Conservation (phyloP, 2,797 vertebrate genomes). For the Sparidentex hasta region DNA sequence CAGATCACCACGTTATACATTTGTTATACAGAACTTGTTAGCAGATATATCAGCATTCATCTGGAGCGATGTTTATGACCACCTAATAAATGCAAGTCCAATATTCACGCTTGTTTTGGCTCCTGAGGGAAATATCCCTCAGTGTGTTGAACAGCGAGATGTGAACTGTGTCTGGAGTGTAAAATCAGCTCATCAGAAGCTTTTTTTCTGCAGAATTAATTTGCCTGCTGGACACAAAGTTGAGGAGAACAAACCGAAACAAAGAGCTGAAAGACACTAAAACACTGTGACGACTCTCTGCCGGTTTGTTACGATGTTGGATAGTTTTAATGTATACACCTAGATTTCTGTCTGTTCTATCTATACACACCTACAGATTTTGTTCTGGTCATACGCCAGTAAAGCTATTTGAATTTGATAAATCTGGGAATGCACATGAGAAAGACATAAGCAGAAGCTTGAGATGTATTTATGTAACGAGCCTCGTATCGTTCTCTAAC, state of each 20-base stretch:
- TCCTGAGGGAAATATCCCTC: neutral
- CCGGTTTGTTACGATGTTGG: too few species aligned
- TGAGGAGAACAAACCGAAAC: neutral
- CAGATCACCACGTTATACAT: too few species aligned
- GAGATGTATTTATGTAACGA: too few species aligned
- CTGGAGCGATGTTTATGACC: neutral
- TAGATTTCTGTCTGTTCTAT: too few species aligned
- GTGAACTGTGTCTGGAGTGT: neutral
- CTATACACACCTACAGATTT: too few species aligned
- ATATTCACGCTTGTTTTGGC: neutral
- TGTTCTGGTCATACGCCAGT: too few species aligned
- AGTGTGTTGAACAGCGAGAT: neutral
- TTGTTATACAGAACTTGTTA: neutral
- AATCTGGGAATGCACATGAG: too few species aligned
- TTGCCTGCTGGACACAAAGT: neutral
- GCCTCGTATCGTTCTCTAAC: too few species aligned
- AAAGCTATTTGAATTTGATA: too few species aligned
- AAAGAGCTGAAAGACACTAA: neutral
- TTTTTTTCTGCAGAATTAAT: neutral
- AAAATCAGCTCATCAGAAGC: neutral
- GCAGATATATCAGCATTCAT: neutral
- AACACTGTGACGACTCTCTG: neutral
- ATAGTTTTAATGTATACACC: too few species aligned
- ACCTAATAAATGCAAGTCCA: neutral
- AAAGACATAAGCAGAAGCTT: too few species aligned